Percentiles rank a stretch among this genome's conserved stretches.
phyloP scores from a whole-genome alignment of 1,140 invertebrate species.

The Vanessa atalanta region DNA sequence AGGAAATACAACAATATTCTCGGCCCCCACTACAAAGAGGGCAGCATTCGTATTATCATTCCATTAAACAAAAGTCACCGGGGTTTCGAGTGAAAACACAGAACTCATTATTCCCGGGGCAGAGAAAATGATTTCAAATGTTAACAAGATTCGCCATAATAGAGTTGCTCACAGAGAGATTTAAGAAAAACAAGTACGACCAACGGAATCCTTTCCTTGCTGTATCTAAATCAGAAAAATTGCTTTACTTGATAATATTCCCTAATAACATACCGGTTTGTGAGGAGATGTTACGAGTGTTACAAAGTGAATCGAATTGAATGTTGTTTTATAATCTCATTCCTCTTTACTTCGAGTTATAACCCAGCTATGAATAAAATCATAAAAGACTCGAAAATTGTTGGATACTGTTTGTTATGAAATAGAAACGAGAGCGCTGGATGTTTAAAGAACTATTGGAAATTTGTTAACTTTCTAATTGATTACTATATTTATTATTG shows the following conservation, averaged over 20 bases:
- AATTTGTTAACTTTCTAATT: neutral
- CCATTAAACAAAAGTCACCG: slow-evolving; percentile 80
- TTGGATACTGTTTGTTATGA: neutral
- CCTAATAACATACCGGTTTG: slow-evolving; percentile 29
- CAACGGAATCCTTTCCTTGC: slow-evolving; percentile 38
- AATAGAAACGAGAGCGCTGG: neutral
- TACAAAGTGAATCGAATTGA: slow-evolving; percentile 42
- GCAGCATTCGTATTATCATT: slow-evolving; percentile 79
- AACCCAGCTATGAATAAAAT: slow-evolving; percentile 26
- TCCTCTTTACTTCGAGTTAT: slow-evolving; percentile 24
- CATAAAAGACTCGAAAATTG: slow-evolving; percentile 3
- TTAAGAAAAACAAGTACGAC: slow-evolving; percentile 77
- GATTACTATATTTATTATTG: too few species aligned
- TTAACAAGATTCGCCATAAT: slow-evolving; percentile 79
- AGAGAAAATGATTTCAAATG: slow-evolving; percentile 78
- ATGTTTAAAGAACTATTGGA: neutral
- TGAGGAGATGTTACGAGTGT: slow-evolving; percentile 18
- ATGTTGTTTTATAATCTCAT: slow-evolving; percentile 58
- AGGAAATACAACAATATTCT: slow-evolving; percentile 75
- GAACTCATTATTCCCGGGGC: slow-evolving; percentile 77
- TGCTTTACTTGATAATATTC: slow-evolving; percentile 57
- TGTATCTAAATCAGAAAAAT: slow-evolving; percentile 48
- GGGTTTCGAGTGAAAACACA: slow-evolving; percentile 77
- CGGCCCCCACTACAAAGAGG: slow-evolving; percentile 72
- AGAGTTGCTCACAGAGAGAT: slow-evolving; percentile 76